Base-by-base conservation (phyloP, 92 coral and sea anemone species). In the Zoanthus solanderi region DNA sequence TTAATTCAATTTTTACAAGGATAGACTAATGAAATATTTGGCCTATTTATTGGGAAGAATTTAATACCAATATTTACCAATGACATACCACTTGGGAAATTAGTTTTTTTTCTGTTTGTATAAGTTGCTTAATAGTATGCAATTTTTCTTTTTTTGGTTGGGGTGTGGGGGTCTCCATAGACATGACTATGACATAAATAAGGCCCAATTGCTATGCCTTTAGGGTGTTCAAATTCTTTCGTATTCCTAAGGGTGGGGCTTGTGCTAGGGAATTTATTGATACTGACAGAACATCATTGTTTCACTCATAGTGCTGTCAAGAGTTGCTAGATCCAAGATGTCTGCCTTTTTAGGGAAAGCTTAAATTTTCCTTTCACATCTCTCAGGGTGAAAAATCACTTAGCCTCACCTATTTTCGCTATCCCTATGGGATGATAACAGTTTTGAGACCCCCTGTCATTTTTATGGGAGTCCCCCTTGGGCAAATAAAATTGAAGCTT, bases 361-460 rank as follows among this genome's bases (percentile, higher is more conserved):
- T 75, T 75, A 4, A 75, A 75, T 75, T 34, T 32, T 75, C 80
- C 80, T 75, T 75, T 75, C 80, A 75, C 80, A 75, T 75, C 80
- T 75, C 80, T 75, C 53, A 3, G 80, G 80, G 80, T 75, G 80
- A 75, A 75, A 75, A 75, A 75, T 75, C 80, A 4, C 14, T 75
- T 75, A 75, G 80, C 80, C 80, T 53, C 80, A 75, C 80, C 80
- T 37, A 75, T 11, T 75, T 75, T 75, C 1, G 56, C 1, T 75
- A 75, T 32, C 11, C 80, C 80, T 75, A 75, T 30, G 58, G 80
- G 80, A 47, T 75, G 80, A 75, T 75, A 75, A 30, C 80, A 75
- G 80, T 75, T 75, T 75, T 75, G 80, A 75, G 80, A 75, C 58
- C 80, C 80, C 46, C 80, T 75, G 80, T 75, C 80, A 75, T 75